Evolutionary conservation across 2,888 invertebrate genomes (phyloP).

Genomic region (Buathra laborator): DNA sequence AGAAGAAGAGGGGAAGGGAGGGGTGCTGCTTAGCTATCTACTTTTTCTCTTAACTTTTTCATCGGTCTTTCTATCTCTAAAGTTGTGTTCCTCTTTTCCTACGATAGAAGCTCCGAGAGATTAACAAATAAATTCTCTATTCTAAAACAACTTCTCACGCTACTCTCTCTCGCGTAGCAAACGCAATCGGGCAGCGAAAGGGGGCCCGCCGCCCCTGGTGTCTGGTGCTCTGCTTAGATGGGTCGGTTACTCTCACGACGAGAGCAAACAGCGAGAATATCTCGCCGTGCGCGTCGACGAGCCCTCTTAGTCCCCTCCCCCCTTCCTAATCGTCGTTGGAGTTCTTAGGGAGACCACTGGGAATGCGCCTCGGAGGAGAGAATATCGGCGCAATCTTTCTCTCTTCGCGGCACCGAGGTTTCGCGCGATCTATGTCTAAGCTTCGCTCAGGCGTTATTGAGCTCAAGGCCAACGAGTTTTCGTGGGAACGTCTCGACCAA

Average conservation of each 20-base stretch:
- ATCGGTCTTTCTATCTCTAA: neutral
- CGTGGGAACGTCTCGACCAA: slow-evolving; percentile 76
- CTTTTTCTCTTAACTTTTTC: neutral
- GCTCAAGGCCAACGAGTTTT: slow-evolving; percentile 77
- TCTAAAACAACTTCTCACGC: slow-evolving; percentile 50
- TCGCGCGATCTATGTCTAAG: slow-evolving; percentile 36
- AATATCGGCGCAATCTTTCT: slow-evolving; percentile 39
- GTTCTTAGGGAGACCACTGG: slow-evolving; percentile 17
- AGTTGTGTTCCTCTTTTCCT: slow-evolving; percentile 10
- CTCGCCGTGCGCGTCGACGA: slow-evolving; percentile 20
- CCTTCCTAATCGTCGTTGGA: slow-evolving; percentile 6
- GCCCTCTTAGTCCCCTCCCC: neutral
- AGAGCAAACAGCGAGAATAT: slow-evolving; percentile 20
- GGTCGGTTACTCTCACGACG: slow-evolving; percentile 35
- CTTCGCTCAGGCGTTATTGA: slow-evolving; percentile 52
- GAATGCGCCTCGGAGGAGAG: slow-evolving; percentile 44
- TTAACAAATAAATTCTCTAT: slow-evolving; percentile 10
- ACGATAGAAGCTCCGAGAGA: slow-evolving; percentile 5
- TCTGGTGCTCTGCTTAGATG: slow-evolving; percentile 4
- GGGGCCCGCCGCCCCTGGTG: neutral
- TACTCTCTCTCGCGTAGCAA: slow-evolving; percentile 12
- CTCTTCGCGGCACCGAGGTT: neutral
- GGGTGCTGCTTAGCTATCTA: neutral
- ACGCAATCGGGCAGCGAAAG: slow-evolving; percentile 21
- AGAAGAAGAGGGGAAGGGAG: neutral